Percentiles rank a stretch among this genome's conserved stretches.
Evolutionary conservation across 2,888 invertebrate genomes (phyloP).

Genomic region (Anthrax anthrax): DNA sequence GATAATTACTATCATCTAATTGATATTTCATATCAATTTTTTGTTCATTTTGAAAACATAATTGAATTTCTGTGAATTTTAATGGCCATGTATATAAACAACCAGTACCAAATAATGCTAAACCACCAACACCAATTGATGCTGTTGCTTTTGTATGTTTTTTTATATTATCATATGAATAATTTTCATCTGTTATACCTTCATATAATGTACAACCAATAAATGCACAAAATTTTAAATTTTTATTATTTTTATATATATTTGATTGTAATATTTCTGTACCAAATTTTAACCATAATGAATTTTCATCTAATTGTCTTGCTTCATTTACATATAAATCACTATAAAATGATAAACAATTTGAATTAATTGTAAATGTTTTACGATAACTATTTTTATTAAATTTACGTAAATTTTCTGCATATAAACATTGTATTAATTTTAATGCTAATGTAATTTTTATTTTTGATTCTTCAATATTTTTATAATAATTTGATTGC

Average conservation of each 20-base stretch:
- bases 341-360: slow-evolving; percentile 62
- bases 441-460: slow-evolving; percentile 63
- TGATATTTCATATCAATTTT: slow-evolving; percentile 55
- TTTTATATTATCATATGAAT: slow-evolving; percentile 54
- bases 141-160: slow-evolving; percentile 64
- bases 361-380: slow-evolving; percentile 66
- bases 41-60: slow-evolving; percentile 33
- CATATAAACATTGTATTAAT: slow-evolving; percentile 72
- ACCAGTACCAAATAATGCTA: slow-evolving; percentile 81
- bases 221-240: slow-evolving; percentile 75
- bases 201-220: slow-evolving; percentile 73
- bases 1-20: slow-evolving; percentile 86
- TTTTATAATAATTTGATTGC: slow-evolving; percentile 41
- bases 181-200: slow-evolving; percentile 45
- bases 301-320: slow-evolving; percentile 55
- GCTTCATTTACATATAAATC: slow-evolving; percentile 54
- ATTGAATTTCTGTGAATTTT: slow-evolving; percentile 48
- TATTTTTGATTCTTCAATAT: slow-evolving; percentile 49
- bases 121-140: slow-evolving; percentile 82
- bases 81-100: slow-evolving; percentile 85
- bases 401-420: slow-evolving; percentile 73
- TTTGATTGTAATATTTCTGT: slow-evolving; percentile 65
- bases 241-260: slow-evolving; percentile 39
- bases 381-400: slow-evolving; percentile 44
- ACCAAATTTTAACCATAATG: slow-evolving; percentile 74